Evolutionary conservation across 2,797 vertebrate species (phyloP), one percentile per base, ranked within the genome.

Genomic region (Pangasius krempfi): DNA sequence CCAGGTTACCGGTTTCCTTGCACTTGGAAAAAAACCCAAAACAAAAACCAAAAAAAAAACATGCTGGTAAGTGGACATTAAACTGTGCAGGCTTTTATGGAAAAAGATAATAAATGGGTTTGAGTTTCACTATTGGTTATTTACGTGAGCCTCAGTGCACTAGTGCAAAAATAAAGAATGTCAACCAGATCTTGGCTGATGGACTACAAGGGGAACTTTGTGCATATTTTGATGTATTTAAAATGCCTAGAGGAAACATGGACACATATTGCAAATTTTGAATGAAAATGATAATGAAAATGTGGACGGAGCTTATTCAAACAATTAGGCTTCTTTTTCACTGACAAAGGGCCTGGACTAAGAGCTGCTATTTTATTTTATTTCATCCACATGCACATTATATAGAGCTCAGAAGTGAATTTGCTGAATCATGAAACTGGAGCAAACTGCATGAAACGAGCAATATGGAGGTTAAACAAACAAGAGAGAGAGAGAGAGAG

Each of bases 371-470:
- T 52, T 78, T 78, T 75, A 47, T 44, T 44, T 44, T 44, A 44
- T 44, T 44, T 75, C 10, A 18, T 52, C 6, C 14, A 30, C 47
- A 18, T 76, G 73, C 75, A 78, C 6, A 78, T 78, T 78, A 78
- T 78, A 52, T 30, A 78, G 27, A 52, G 47, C 75, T 52, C 14
- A 78, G 47, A 78, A 52, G 47, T 78, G 14, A n/a, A 52, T 78
- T 78, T 78, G 37, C 88, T 90, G 79, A 72, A 66, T 64, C 25
- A 50, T 50, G 13, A 50, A 76, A 50, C 44, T 76, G 47, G 44
- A 76, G 22, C 22, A 50, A 50, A 50, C 25, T 50, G 44, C 4
- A 76, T n/a, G 27, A 76, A 76, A 76, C 22, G n/a, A 78, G 5
- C 75, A 78, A 27, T 50, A 50, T 76, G 44, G 70, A 16, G 75